Evolutionary conservation across 1,140 invertebrate genomes (phyloP), one percentile per base, ranked within the genome.

Genomic region (Zaprionus africanus): DNA sequence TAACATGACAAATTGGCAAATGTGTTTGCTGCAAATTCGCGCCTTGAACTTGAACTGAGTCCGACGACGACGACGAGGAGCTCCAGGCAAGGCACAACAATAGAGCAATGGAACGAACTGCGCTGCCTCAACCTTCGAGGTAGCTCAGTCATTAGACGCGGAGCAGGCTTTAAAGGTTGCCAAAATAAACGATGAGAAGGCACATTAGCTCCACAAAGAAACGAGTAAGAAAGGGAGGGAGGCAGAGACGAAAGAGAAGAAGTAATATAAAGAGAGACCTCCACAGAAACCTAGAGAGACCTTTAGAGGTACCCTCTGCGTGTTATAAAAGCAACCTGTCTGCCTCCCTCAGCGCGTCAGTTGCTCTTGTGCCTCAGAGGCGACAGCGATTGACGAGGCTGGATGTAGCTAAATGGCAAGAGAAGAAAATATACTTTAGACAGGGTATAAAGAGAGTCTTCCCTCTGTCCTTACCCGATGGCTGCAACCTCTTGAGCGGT

Each of bases 11-110:
- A 87, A 76, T 84, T 84, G 49, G 72, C 73, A 77, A 83, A 83
- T 78, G 51, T 13, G 78, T 85, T 83, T 81, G 54, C 4, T 41
- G 41, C 19, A 28, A 73, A 70, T 46, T 68, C 36, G 41, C 72
- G 56, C 82, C 86, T 86, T 86, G 82, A 86, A 86, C 82, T 86
- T 86, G 82, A 86, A 82, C 80, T 61, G 57, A 64, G 36, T 38
- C 34, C 31, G 31, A 26, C n/a, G n/a, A n/a, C n/a, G n/a, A n/a
- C n/a, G 12, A 51, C 3, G 4, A 19, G 46, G 19, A 51, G 46
- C 46, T 51, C 11, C 12, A 13, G 46, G 19, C 46, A 1, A 4
- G 5, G 12, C 11, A 13, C 17, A 51, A 51, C 46, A 51, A 51
- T 51, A 13, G 46, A 51, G 46, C 19, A 51, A 19, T 56, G 15